These are phyloP conservation scores for Drosophila neonasuta DNA, from an alignment of 2,888 invertebrate genomes.

Conservation along the genomic window DNA sequence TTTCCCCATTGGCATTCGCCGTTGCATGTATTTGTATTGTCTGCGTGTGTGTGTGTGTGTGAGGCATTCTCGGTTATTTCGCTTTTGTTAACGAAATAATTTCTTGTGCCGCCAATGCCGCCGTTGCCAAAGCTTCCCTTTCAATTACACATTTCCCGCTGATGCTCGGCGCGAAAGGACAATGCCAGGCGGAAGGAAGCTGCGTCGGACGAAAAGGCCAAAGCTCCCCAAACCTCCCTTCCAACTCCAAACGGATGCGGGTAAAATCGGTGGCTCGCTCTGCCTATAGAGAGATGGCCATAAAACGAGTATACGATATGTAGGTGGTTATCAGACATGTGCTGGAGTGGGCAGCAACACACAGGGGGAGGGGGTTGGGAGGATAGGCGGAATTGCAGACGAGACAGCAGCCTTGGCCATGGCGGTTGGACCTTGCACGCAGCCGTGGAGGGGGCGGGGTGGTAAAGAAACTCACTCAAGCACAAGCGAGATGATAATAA, in stretches of 20 bases:
- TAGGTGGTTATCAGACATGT: constrained; percentile 65
- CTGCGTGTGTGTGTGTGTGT: constrained; percentile 18
- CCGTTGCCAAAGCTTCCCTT: constrained; percentile 76
- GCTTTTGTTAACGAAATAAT: constrained; percentile 79
- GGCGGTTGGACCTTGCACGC: constrained; percentile 38
- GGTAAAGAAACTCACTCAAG: constrained; percentile 80
- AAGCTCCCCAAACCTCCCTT: constrained; percentile 3
- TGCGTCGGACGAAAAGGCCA: constrained; percentile 51
- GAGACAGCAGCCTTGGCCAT: constrained; percentile 52
- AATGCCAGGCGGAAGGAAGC: constrained; percentile 70
- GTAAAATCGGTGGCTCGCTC: constrained; percentile 59
- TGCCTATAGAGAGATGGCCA: constrained; percentile 58
- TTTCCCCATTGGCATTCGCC: constrained; percentile 34
- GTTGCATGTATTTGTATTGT: constrained; percentile 55
- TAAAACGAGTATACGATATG: constrained; percentile 54
- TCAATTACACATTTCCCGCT: constrained; percentile 78
- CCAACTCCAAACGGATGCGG: constrained; percentile 44
- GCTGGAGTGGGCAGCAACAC: constrained; percentile 8
- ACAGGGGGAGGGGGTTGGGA: background rate
- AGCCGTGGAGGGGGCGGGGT: constrained; percentile 5
- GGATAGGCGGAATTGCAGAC: constrained; percentile 13
- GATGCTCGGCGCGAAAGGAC: constrained; percentile 66
- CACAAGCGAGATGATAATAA: constrained; percentile 82
- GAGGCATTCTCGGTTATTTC: constrained; percentile 43
- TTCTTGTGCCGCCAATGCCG: constrained; percentile 62